Base-by-base conservation (phyloP, 2,113 vertebrate genomes). In the Pituophis catenifer region DNA sequence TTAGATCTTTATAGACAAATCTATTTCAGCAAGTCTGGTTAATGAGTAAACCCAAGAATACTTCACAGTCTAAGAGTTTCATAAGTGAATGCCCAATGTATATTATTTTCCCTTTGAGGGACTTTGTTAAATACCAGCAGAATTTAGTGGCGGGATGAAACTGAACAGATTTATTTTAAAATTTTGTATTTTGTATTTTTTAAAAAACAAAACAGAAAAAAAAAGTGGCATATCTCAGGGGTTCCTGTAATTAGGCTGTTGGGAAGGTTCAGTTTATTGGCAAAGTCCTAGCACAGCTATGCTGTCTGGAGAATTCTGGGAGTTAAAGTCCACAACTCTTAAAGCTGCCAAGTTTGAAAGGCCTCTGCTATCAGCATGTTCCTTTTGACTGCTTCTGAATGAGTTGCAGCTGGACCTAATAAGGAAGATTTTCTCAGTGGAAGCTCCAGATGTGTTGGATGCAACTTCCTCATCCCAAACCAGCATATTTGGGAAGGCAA, bases 1-100 rank as follows among this genome's bases (percentile, higher is more conserved):
- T 97, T 97, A 97, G 97, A 97, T 97, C 97, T 98, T 98, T 96
- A 96, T 94, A 97, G 96, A 97, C 97, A 97, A 85, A 97, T 97
- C 96, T 97, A 92, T 94, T 98, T 98, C 97, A 94, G 0, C 97
- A 98, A 97, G 97, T 98, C 58, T 96, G 97, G 94, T 94, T 97
- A 97, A 81, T 81, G 33, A 81, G 15, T 81, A 81, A 81, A 96
- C 96, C 12, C 91, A 96, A 97, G 95, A 97, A 97, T 96, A 97
- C 96, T 97, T 97, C 96, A 96, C 91, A 95, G 95, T 81, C 95
- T 96, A 97, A 97, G 95, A 97, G 95, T 96, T 98, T 98, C 96
- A 96, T 96, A 96, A 97, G 95, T 93, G 97, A 97, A 97, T 96
- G 93, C 95, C 95, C 97, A 97, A 97, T 97, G 95, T 95, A 8